Percentiles rank a stretch among this genome's conserved stretches.
phyloP scores from a whole-genome alignment of 2,113 vertebrate species.

The Pomatostomus ruficeps region DNA sequence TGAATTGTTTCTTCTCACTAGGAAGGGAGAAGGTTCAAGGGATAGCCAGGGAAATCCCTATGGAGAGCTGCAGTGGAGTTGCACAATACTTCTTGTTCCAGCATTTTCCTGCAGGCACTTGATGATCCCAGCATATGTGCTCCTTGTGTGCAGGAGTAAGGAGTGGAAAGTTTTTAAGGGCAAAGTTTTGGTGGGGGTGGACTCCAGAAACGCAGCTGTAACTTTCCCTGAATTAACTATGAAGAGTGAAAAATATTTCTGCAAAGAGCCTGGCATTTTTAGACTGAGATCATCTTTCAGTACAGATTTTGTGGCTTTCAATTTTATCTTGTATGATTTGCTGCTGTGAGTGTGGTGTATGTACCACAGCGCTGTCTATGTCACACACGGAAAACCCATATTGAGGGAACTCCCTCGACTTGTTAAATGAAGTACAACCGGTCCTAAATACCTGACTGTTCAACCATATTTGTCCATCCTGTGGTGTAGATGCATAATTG shows the following conservation, averaged over 20 bases:
- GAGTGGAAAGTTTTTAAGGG: not conserved
- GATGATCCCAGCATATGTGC: not conserved
- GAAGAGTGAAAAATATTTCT: not conserved
- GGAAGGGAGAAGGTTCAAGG: not conserved
- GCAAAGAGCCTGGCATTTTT: not conserved
- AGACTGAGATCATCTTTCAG: not conserved
- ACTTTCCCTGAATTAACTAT: not conserved
- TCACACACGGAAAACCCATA: not conserved
- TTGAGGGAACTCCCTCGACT: not conserved
- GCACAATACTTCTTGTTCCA: not conserved
- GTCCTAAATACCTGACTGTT: not conserved
- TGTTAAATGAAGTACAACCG: not conserved
- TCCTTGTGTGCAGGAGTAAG: not conserved
- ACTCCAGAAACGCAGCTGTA: not conserved
- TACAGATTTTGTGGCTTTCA: not conserved
- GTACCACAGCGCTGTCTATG: not conserved
- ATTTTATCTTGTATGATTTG: not conserved
- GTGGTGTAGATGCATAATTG: not conserved
- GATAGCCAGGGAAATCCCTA: not conserved
- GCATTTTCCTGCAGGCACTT: not conserved
- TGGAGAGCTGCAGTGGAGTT: not conserved
- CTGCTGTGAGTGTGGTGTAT: not conserved
- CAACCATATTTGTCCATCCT: not conserved
- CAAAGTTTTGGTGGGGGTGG: not conserved
- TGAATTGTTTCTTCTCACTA: not conserved